Evolutionary conservation across 1,140 invertebrate species (phyloP), one percentile per base, ranked within the genome.

Genomic region (Halictus rubicundus): DNA sequence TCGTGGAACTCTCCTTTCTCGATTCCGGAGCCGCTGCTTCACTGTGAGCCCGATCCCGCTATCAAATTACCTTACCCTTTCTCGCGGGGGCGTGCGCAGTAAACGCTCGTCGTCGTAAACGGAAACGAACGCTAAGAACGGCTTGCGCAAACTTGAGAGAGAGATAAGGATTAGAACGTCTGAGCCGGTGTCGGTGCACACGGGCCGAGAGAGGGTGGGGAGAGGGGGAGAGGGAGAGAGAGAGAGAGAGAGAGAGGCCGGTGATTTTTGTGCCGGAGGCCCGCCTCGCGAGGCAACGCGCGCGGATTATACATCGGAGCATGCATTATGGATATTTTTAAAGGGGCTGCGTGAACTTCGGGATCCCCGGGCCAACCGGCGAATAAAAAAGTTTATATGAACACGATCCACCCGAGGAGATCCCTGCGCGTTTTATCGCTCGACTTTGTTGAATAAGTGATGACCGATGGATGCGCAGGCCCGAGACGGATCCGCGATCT

Each of bases 261-360:
- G 66, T 61, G 75, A 63, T 78, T 78, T 69, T 70, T 61, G 27
- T 27, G 21, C 32, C 70, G 16, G 8, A 21, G 49, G 49, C 49
- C 16, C 32, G 32, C 4, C 32, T 37, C 21, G 23, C 27, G 6
- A 57, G 21, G 21, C 25, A 57, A 69, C 25, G 52, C 68, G 52
- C 68, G 37, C 21, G 60, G 60, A 78, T 78, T 78, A 78, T 78
- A 72, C 69, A 64, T 64, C 46, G 76, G 14, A 12, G 37, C 60
- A 72, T 78, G 60, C 37, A 78, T 78, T 72, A 72, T 72, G 69
- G 68, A 78, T 72, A 64, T 57, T 63, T 65, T 78, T 78, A 78
- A 78, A 72, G 72, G 23, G 65, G 65, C 54, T 49, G 60, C 60
- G 49, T 5, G 49, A 72, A 78, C 68, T 54, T 71, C 23, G 23